A percentile compares a stretch with the other conserved stretches of the same genome.
Evolutionary conservation across 23 tunicate genomes (phyloP).

Genomic region (Ascidia mentula): DNA sequence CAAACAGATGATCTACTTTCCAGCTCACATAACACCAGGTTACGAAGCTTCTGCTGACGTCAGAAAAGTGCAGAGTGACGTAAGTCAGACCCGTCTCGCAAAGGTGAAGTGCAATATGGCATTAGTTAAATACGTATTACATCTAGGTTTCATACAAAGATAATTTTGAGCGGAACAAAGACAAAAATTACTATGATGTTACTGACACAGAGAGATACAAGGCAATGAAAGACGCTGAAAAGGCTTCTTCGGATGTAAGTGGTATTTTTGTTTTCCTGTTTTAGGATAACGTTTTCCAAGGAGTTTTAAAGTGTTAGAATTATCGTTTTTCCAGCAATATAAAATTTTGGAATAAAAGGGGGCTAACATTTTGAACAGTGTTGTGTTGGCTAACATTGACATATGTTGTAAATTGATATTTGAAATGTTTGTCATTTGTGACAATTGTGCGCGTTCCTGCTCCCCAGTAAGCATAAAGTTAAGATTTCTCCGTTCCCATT

Average conservation of each 20-base stretch:
- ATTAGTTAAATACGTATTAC: background rate
- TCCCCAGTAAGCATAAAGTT: no score
- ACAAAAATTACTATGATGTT: conserved; percentile 61
- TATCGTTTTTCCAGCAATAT: background rate
- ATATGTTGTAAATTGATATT: no score
- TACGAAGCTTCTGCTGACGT: conserved; percentile 70
- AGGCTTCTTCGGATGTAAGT: conserved; percentile 51
- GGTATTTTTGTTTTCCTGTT: no score
- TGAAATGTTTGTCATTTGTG: no score
- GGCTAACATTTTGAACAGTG: no score
- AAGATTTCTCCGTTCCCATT: no score
- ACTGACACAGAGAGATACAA: conserved; percentile 61
- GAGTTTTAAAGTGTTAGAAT: background rate
- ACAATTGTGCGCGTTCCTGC: no score
- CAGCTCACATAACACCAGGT: conserved; percentile 84
- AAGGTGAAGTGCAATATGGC: background rate
- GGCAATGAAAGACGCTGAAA: conserved; percentile 31
- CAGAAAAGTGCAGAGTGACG: conserved; percentile 63
- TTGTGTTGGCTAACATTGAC: no score
- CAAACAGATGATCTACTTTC: conserved; percentile 61
- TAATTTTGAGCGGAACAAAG: conserved; percentile 43
- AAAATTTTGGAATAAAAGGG: background rate
- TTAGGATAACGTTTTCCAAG: no score
- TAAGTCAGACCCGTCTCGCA: conserved; percentile 10
- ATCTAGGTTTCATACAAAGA: conserved; percentile 45